These are phyloP conservation scores for Netelia virgata DNA, from an alignment of 2,888 invertebrate genomes.

Conservation along the genomic window DNA sequence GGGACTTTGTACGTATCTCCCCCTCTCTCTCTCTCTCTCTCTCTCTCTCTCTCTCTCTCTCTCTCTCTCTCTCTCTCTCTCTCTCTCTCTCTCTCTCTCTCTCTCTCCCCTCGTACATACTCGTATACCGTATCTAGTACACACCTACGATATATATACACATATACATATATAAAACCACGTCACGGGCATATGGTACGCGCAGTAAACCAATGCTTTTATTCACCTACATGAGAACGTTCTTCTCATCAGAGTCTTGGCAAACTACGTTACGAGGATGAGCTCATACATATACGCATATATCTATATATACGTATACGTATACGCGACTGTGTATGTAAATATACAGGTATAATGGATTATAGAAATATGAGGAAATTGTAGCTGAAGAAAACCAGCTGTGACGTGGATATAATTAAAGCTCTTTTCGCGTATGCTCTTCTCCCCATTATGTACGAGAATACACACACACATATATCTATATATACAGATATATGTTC, in stretches of 20 bases:
- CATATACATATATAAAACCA: background rate
- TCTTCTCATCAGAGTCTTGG: slow-evolving; percentile 59
- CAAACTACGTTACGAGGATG: slow-evolving; percentile 59
- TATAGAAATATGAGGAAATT: slow-evolving; percentile 45
- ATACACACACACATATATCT: background rate
- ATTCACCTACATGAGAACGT: slow-evolving; percentile 40
- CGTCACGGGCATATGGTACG: slow-evolving; percentile 19
- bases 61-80: no score
- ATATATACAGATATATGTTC: background rate
- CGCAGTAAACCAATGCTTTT: slow-evolving; percentile 42
- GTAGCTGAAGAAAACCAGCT: slow-evolving; percentile 53
- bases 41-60: no score
- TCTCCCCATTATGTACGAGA: slow-evolving; percentile 19
- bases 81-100: no score
- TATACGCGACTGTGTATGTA: background rate
- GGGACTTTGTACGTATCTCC: slow-evolving; percentile 14
- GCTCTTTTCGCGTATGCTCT: slow-evolving; percentile 51
- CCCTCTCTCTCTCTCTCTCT: no score
- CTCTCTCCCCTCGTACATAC: no score
- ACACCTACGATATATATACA: background rate
- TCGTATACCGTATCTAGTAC: no score
- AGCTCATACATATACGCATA: background rate
- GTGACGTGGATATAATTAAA: slow-evolving; percentile 61
- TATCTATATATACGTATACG: background rate
- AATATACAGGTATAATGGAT: slow-evolving; percentile 18